Percentiles rank a stretch among this genome's conserved stretches.
Evolutionary conservation across 2,113 vertebrate genomes (phyloP).

Genomic region (Alaudala cheleensis): DNA sequence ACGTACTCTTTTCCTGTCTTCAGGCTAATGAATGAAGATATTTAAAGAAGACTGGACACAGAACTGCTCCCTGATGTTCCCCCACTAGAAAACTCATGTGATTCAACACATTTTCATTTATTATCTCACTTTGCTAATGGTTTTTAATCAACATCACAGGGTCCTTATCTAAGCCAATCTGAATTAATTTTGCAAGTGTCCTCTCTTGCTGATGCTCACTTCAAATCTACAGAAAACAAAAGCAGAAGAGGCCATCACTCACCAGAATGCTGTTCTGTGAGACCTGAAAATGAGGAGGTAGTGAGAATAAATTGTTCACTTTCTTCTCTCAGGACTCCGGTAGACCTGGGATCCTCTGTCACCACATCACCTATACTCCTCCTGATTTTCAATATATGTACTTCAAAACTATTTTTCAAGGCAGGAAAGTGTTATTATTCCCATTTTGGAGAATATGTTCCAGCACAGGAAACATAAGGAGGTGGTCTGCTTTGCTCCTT

Average conservation of each 20-base stretch:
- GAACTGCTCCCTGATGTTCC: constrained; percentile 23
- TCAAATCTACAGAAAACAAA: neutral
- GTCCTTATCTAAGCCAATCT: constrained; percentile 45
- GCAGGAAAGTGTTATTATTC: neutral
- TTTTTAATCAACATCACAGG: constrained; percentile 56
- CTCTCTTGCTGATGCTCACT: neutral
- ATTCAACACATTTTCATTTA: constrained; percentile 12
- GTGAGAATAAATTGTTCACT: neutral
- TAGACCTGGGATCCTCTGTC: neutral
- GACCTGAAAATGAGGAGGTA: neutral
- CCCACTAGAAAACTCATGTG: neutral
- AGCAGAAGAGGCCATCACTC: neutral
- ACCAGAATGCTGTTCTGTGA: neutral
- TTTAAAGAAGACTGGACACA: constrained; percentile 42
- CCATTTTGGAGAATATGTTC: neutral
- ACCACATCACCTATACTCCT: neutral
- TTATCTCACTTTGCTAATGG: constrained; percentile 42
- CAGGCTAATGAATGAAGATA: constrained; percentile 56
- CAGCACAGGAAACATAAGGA: neutral
- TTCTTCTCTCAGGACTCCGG: neutral
- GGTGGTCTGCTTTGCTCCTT: neutral
- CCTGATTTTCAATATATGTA: neutral
- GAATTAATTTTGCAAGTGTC: constrained; percentile 48
- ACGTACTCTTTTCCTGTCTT: constrained; percentile 20
- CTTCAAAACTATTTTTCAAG: neutral